phyloP scores from a whole-genome alignment of 2,113 vertebrate species.

The Coturnix japonica region DNA sequence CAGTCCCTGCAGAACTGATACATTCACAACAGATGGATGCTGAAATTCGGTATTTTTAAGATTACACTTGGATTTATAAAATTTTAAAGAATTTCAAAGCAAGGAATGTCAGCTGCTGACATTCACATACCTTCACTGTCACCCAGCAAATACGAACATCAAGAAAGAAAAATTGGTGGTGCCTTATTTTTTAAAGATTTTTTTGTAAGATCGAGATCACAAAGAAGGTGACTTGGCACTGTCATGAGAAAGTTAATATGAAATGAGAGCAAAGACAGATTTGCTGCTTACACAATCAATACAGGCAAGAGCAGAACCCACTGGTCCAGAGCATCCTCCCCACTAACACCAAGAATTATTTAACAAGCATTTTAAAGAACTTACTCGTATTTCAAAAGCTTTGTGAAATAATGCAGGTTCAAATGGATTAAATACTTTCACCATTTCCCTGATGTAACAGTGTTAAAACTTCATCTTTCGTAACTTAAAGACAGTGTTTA shows the following conservation, averaged over 20 bases:
- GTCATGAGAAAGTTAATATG: not conserved
- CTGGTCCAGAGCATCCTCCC: not conserved
- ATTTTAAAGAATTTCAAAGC: not conserved
- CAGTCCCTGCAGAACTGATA: not conserved
- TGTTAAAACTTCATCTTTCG: not conserved
- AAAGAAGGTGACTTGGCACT: not conserved
- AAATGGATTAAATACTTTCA: not conserved
- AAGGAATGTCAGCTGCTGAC: not conserved
- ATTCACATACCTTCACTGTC: not conserved
- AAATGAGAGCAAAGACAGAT: not conserved
- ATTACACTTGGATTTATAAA: not conserved
- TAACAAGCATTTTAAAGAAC: not conserved
- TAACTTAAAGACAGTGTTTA: not conserved
- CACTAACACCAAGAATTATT: not conserved
- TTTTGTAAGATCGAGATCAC: not conserved
- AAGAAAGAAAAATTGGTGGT: not conserved
- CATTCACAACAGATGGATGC: not conserved
- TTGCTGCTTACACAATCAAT: not conserved
- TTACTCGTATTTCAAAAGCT: not conserved
- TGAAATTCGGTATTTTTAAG: not conserved
- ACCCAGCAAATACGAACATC: not conserved
- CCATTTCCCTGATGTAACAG: not conserved
- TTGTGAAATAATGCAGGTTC: not conserved
- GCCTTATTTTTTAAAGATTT: not conserved
- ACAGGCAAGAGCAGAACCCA: not conserved